phyloP scores from a whole-genome alignment of 2,113 vertebrate species.

The Probosciger aterrimus region DNA sequence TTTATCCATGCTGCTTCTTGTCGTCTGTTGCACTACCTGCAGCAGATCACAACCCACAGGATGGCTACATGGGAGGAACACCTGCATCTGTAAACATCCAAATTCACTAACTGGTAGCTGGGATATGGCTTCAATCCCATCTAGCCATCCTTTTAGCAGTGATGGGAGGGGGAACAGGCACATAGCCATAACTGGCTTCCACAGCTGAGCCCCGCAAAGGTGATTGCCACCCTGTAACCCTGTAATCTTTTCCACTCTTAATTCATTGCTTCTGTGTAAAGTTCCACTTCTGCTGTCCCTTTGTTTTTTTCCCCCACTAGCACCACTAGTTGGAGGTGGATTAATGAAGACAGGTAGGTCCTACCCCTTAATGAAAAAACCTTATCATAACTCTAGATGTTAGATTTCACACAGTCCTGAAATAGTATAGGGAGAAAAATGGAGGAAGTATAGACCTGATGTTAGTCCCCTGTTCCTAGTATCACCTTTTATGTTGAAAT shows the following conservation, averaged over 20 bases:
- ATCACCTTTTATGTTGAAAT: background rate
- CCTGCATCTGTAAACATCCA: background rate
- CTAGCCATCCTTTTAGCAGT: background rate
- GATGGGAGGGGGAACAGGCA: background rate
- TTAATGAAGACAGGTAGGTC: background rate
- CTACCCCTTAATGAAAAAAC: background rate
- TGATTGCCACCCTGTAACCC: background rate
- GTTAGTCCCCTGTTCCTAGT: background rate
- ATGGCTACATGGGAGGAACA: background rate
- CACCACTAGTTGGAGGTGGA: background rate
- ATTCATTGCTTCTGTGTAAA: background rate
- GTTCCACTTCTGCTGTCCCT: background rate
- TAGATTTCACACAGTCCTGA: background rate
- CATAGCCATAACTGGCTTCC: background rate
- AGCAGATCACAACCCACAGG: background rate
- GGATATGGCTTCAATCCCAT: background rate
- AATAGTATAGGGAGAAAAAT: background rate
- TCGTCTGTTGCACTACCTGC: background rate
- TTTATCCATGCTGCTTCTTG: background rate
- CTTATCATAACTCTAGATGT: fast-evolving
- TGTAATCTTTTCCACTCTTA: background rate
- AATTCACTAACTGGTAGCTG: background rate
- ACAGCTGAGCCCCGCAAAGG: background rate
- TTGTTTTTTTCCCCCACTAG: background rate
- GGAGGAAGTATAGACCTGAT: background rate